These are phyloP conservation scores for Orcinus orca DNA, from an alignment of 2,113 vertebrate genomes.

Conservation along the genomic window DNA sequence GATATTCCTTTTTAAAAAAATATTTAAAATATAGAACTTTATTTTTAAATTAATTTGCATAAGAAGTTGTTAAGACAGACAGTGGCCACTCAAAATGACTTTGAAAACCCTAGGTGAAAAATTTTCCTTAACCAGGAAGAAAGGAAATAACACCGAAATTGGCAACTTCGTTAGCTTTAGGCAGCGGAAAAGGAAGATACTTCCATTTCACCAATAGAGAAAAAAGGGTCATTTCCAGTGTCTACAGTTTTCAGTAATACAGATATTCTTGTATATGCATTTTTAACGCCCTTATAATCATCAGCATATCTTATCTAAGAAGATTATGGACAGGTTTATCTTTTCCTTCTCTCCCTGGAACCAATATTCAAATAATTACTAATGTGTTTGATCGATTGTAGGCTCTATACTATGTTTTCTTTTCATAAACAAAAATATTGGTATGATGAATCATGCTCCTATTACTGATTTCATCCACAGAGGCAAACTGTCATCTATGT, in stretches of 20 bases:
- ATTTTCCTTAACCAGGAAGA: neutral
- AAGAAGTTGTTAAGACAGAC: neutral
- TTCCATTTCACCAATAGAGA: neutral
- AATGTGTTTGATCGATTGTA: neutral
- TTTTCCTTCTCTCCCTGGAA: neutral
- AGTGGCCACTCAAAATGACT: neutral
- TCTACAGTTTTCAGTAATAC: neutral
- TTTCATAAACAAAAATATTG: slow-evolving; percentile 40
- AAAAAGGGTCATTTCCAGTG: neutral
- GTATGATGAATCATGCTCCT: neutral
- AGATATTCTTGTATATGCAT: neutral
- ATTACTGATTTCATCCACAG: neutral
- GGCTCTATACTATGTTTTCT: neutral
- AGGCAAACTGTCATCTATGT: neutral
- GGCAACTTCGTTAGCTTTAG: neutral
- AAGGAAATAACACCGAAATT: slow-evolving; percentile 3
- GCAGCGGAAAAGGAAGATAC: neutral
- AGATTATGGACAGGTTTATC: neutral
- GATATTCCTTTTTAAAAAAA: neutral
- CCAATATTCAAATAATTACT: neutral
- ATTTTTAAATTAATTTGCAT: slow-evolving; percentile 19
- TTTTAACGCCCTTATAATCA: neutral
- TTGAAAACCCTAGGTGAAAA: slow-evolving; percentile 18
- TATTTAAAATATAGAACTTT: neutral
- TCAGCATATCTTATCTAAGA: neutral